phyloP scores from a whole-genome alignment of 1,140 invertebrate species.

The Sogatella furcifera region DNA sequence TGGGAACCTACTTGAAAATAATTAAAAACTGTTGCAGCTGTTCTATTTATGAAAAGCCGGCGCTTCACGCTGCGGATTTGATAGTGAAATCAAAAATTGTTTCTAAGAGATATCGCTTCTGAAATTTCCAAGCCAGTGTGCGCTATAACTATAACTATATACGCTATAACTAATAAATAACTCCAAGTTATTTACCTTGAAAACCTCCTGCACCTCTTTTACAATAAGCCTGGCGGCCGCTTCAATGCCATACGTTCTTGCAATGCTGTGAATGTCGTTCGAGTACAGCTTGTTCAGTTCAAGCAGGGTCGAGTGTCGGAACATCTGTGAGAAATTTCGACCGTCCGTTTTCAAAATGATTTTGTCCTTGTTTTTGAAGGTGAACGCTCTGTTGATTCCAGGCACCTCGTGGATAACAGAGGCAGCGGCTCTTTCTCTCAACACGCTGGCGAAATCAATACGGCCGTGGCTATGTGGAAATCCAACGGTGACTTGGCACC shows the following conservation, averaged over 20 bases:
- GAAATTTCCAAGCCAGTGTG: too few species aligned
- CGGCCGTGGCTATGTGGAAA: slow-evolving; percentile 52
- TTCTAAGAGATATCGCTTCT: too few species aligned
- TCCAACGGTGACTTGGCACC: slow-evolving; percentile 42
- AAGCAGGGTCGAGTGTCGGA: slow-evolving; percentile 66
- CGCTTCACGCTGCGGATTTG: too few species aligned
- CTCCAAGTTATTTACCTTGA: slow-evolving; percentile 36
- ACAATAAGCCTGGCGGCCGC: slow-evolving; percentile 84
- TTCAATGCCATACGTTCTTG: slow-evolving; percentile 89
- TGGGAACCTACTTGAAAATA: too few species aligned
- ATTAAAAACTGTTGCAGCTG: too few species aligned
- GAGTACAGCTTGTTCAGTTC: slow-evolving; percentile 80
- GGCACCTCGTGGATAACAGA: slow-evolving; percentile 55
- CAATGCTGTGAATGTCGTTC: slow-evolving; percentile 90
- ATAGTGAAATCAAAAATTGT: too few species aligned
- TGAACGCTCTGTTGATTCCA: slow-evolving; percentile 74
- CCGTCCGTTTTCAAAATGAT: slow-evolving; percentile 84
- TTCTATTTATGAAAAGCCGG: too few species aligned
- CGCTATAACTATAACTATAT: too few species aligned
- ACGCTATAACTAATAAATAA: too few species aligned
- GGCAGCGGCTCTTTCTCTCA: slow-evolving; percentile 59
- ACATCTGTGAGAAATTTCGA: slow-evolving; percentile 86
- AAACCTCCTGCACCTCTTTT: slow-evolving; percentile 32
- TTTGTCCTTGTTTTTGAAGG: slow-evolving; percentile 45
- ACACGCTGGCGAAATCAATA: slow-evolving; percentile 66